phyloP scores from a whole-genome alignment of 2,113 vertebrate genomes.

The Noctilio leporinus region DNA sequence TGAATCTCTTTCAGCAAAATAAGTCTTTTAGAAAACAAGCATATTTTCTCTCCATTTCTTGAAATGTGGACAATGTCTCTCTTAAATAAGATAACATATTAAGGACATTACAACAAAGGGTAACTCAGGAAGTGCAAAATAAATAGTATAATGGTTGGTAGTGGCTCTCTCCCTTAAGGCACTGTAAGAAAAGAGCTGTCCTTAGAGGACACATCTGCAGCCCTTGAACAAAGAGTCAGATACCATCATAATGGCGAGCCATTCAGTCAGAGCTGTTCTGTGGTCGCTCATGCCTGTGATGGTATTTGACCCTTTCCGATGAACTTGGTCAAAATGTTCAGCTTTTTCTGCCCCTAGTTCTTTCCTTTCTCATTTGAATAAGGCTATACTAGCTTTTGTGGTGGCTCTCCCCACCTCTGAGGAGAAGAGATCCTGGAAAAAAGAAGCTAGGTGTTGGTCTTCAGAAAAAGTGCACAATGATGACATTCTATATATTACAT shows the following conservation, averaged over 20 bases:
- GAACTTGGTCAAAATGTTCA: background rate
- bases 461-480: background rate
- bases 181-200: background rate
- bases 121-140: background rate
- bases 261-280: background rate
- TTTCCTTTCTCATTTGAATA: background rate
- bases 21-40: background rate
- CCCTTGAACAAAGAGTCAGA: background rate
- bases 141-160: background rate
- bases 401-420: background rate
- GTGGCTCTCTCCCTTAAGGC: background rate
- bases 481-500: background rate
- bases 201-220: background rate
- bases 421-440: background rate
- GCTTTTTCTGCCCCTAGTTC: background rate
- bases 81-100: background rate
- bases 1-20: background rate
- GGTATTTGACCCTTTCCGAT: background rate
- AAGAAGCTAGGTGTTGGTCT: background rate
- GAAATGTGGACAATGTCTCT: background rate
- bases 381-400: background rate
- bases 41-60: background rate
- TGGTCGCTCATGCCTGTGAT: background rate
- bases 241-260: background rate
- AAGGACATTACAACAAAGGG: background rate